Base-by-base conservation (phyloP, 2,888 invertebrate genomes). In the Agonopterix subpropinquella region DNA sequence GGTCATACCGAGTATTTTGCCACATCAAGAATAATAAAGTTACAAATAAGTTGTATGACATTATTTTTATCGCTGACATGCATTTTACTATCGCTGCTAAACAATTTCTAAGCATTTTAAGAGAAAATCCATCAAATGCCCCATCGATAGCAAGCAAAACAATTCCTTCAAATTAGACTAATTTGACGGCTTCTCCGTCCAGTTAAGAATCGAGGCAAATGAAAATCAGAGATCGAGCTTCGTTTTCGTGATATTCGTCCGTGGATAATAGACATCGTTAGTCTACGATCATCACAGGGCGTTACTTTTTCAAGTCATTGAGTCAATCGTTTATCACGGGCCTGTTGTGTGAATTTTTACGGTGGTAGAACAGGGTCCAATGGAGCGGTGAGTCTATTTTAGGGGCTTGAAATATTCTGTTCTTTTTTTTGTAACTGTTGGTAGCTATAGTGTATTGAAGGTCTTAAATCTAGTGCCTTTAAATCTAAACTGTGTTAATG, bases 261-360 rank as follows among this genome's bases (percentile, higher is more conserved):
- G 54, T 59, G 66, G 70, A 84, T 85, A 87, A 86, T 84, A 80
- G 82, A 73, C 76, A 67, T 85, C 86, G 82, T 84, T 87, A 87
- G 79, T 74, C 67, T 62, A 65, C 74, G 68, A 65, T 75, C 77
- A 74, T 77, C 71, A 74, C 70, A 68, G 83, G 77, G 85, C 77
- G 81, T 79, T 76, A 79, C 81, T 85, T 88, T 86, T 85, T 86
- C 87, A 82, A 87, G 87, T 88, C 87, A 88, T 86, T 75, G 80
- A 80, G 83, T 84, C 83, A 85, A 85, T 87, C 88, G 86, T 87
- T 88, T 86, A 88, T 88, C 87, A 88, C 83, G 68, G 74, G 75
- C 70, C 77, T 82, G 86, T 86, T 86, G 84, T 86, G 84, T 84
- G 80, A 85, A 84, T 78, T 85, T 82, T 79, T 77, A 70, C 73